Percentiles rank a stretch among this genome's conserved stretches.
phyloP scores from a whole-genome alignment of 2,113 vertebrate species.

The Syrmaticus mikado region DNA sequence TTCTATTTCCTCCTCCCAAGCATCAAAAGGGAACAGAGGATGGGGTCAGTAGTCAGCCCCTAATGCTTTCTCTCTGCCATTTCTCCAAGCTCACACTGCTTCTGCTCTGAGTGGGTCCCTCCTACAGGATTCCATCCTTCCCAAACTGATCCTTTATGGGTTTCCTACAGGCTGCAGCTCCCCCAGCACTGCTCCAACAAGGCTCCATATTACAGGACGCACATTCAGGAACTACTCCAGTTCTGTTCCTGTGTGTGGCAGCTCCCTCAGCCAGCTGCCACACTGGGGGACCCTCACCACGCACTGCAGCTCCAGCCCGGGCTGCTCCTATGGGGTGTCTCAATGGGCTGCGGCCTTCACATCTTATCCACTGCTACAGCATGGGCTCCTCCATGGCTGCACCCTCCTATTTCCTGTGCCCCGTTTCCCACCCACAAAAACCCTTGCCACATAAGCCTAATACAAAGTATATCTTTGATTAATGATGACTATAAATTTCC shows the following conservation, averaged over 20 bases:
- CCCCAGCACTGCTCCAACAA: too few relatives aligned
- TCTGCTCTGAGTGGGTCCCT: background rate
- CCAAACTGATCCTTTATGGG: too few relatives aligned
- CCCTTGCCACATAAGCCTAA: background rate
- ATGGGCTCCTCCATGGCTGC: background rate
- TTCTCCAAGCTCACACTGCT: background rate
- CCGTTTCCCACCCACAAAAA: background rate
- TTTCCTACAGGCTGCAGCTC: too few relatives aligned
- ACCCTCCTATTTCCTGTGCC: background rate
- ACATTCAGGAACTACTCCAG: background rate
- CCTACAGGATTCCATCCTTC: background rate
- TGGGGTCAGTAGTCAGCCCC: background rate
- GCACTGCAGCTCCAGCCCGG: too few relatives aligned
- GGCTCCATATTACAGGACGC: too few relatives aligned
- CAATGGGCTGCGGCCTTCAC: too few relatives aligned
- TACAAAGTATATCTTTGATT: background rate
- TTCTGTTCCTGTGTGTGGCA: too few relatives aligned
- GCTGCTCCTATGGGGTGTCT: too few relatives aligned
- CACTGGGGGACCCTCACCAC: too few relatives aligned
- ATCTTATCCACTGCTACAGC: background rate
- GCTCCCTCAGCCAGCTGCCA: too few relatives aligned
- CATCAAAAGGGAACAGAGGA: background rate
- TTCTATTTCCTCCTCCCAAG: background rate
- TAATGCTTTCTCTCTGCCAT: background rate
- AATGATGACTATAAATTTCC: background rate